Conservation (phyloP, 2,888 invertebrate species). For the Drosophila diplacantha region DNA sequence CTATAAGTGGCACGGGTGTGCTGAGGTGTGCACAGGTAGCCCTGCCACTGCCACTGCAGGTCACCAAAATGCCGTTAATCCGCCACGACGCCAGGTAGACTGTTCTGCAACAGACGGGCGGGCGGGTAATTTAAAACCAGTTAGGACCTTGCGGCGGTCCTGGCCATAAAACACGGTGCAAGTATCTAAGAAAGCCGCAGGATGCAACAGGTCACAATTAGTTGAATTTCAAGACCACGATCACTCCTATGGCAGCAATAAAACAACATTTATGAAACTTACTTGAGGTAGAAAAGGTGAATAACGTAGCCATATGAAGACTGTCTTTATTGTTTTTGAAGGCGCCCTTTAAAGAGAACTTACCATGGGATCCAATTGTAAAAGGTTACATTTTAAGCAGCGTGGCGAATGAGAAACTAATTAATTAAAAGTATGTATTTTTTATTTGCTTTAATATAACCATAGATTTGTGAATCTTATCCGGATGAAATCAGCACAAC, state of each 20-base stretch:
- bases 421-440: too few relatives aligned
- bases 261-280: background rate
- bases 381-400: too few relatives aligned
- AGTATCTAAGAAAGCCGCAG: too few relatives aligned
- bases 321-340: too few relatives aligned
- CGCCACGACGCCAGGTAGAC: slow-evolving; percentile 1
- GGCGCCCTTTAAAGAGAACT: too few relatives aligned
- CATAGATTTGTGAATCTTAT: background rate
- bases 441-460: background rate
- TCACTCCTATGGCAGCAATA: slow-evolving; percentile 1
- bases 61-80: slow-evolving; percentile 13
- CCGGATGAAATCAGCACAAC: background rate
- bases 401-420: too few relatives aligned
- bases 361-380: too few relatives aligned
- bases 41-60: slow-evolving; percentile 8
- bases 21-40: slow-evolving; percentile 33
- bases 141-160: slow-evolving; percentile 32
- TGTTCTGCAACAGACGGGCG: background rate
- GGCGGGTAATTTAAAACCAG: slow-evolving; percentile 55
- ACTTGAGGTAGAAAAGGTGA: background rate
- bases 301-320: background rate
- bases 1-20: slow-evolving; percentile 10
- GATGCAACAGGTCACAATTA: background rate
- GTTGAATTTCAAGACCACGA: background rate
- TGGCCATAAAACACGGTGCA: background rate